Base-by-base conservation (phyloP, 2,797 vertebrate species). In the Pelochelys cantorii region DNA sequence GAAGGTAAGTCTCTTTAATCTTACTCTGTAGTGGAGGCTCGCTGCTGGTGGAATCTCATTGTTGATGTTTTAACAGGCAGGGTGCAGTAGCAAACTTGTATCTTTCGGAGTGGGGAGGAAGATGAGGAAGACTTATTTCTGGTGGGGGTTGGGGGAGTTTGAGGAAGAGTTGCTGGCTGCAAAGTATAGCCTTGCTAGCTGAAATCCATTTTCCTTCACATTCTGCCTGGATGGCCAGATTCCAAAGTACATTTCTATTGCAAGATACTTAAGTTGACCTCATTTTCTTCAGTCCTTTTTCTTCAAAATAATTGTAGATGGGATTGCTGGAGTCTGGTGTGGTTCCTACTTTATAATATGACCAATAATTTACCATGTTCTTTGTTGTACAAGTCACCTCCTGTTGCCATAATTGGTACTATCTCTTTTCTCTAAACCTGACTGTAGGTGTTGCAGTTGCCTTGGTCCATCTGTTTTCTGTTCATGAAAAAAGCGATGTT, bases 391-490 rank as follows among this genome's bases (percentile, higher is more conserved):
- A 55, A 92, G 82, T 74, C 2, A 10, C 81, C 86, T 59, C 37
- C 85, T 53, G 37, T 54, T 27, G 84, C 37, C 77, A 81, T 31
- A 42, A 88, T 0, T 18, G 5, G 77, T 75, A 80, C 75, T 80
- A 1, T 14, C 60, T 62, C 12, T 7, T 3, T 29, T 29, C 85
- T 87, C 27, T 77, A 83, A 77, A 29, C 77, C 25, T 53, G 92
- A 37, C 52, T 4, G 11, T 34, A 92, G 86, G 37, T 86, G 88
- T 92, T 96, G 91, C 94, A 80, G 85, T 95, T 92, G 92, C 90
- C 96, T 89, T 20, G 34, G 15, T 60, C 89, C 15, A 5, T 42
- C 65, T 13, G 31, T 59, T 87, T 52, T 92, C 56, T 5, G 5
- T 29, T 52, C 14, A 13, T 52, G 14, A 71, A 71, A 34, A 34